Base-by-base conservation (phyloP, 2,797 vertebrate genomes). In the Dromococcyx pavoninus region DNA sequence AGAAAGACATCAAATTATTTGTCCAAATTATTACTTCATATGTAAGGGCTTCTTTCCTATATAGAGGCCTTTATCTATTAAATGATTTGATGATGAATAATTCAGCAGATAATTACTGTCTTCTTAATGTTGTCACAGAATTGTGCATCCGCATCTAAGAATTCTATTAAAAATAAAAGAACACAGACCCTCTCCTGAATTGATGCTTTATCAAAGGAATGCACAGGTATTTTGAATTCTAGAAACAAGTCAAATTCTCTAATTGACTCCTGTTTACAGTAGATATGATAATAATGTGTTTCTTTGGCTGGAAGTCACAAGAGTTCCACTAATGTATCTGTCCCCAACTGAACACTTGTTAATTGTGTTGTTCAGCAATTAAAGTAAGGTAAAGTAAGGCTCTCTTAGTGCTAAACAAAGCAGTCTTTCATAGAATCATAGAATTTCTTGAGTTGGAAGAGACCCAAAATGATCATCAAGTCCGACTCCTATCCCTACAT, bases 161-260 rank as follows among this genome's bases (percentile, higher is more conserved):
- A 88, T 89, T 88, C 37, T 22, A 89, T 93, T 94, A 89, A 88
- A 91, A 91, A 64, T 78, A 91, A 86, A 65, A 39, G 89, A 82
- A 95, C 78, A 73, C 30, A 80, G 57, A 66, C 35, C 19, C 2
- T 83, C 50, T 86, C 13, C 43, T 78, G 54, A 93, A 89, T 19
- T 60, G 22, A 27, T 90, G 37, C 58, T 91, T 39, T 51, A 72
- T 95, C 85, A 92, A 81, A 94, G 35, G 22, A 91, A 72, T 72
- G 41, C 72, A 50, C 57, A 75, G 62, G 54, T 94, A 88, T 77
- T 89, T 88, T 62, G 58, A 80, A 61, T 93, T 89, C 43, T 75
- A 48, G 46, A 80, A 33, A 53, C 32, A 64, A 93, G 41, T 51
- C 5, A 1, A 88, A 79, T 1, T 5, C 41, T 93, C 41, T 91